Conservation (phyloP, 2,113 vertebrate species). For the Sardina pilchardus region DNA sequence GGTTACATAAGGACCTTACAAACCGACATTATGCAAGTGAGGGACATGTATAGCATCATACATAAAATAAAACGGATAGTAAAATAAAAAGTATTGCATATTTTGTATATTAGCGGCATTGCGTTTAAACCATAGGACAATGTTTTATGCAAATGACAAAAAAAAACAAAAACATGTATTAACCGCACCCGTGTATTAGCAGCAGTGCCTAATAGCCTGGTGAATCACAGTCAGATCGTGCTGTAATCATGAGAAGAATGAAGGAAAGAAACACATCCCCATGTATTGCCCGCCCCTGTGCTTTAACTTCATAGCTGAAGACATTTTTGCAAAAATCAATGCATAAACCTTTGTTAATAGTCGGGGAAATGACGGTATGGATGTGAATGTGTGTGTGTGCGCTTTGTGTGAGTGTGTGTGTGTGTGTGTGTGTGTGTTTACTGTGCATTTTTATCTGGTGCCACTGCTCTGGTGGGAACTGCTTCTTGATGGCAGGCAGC, state of each 20-base stretch:
- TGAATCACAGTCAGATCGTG: too few species aligned
- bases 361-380: background rate
- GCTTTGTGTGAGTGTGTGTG: background rate
- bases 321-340: too few species aligned
- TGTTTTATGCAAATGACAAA: too few species aligned
- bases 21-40: background rate
- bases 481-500: constrained; percentile 32
- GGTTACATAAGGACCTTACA: background rate
- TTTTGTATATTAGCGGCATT: background rate
- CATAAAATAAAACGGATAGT: background rate
- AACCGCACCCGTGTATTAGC: too few species aligned
- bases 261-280: too few species aligned
- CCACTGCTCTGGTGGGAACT: constrained; percentile 44
- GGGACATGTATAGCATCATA: background rate
- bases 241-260: too few species aligned
- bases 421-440: background rate
- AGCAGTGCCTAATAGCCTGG: too few species aligned
- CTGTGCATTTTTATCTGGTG: constrained; percentile 3
- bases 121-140: too few species aligned
- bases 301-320: too few species aligned
- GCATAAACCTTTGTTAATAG: too few species aligned
- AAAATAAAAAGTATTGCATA: constrained; percentile 8
- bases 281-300: too few species aligned
- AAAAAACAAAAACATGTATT: too few species aligned
- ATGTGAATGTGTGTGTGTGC: constrained; percentile 1